These are phyloP conservation scores for Morone saxatilis DNA, from an alignment of 2,113 vertebrate species.

Conservation along the genomic window DNA sequence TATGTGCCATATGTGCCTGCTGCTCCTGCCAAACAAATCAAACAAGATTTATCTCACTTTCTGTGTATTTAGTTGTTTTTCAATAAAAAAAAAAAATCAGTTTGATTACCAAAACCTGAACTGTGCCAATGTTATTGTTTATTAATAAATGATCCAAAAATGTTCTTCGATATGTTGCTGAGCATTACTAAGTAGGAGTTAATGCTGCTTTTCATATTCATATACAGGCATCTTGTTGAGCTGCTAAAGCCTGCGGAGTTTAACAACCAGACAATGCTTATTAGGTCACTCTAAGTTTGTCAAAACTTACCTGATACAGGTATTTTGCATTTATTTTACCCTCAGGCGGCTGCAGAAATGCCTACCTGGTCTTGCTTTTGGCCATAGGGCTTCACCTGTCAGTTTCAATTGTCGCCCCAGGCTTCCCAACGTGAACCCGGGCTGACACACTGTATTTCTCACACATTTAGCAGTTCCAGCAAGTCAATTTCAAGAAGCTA, in stretches of 20 bases:
- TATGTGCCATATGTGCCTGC: slow-evolving; percentile 70
- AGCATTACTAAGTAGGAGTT: not conserved
- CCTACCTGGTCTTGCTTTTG: slow-evolving; percentile 34
- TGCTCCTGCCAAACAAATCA: slow-evolving; percentile 60
- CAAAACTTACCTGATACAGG: not conserved
- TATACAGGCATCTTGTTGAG: slow-evolving; percentile 1
- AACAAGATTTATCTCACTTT: slow-evolving; percentile 39
- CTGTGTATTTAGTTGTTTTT: not conserved
- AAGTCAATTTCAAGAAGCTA: slow-evolving; percentile 42
- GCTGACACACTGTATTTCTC: slow-evolving; percentile 49
- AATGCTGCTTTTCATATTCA: slow-evolving; percentile 6
- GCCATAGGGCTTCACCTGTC: slow-evolving; percentile 60
- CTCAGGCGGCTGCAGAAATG: slow-evolving; percentile 35
- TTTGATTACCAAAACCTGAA: not conserved
- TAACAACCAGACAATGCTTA: not conserved
- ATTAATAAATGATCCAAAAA: not conserved
- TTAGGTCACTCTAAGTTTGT: slow-evolving; percentile 8
- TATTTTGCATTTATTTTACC: slow-evolving; percentile 39
- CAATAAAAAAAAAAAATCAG: not conserved
- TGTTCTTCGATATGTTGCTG: not conserved
- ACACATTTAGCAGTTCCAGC: slow-evolving; percentile 43
- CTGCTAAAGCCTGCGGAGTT: slow-evolving; percentile 1
- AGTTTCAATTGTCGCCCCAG: slow-evolving; percentile 47
- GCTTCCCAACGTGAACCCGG: slow-evolving; percentile 42
- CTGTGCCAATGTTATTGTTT: not conserved